Base-by-base conservation (phyloP, 1,140 invertebrate species). In the Neodiprion virginianus region DNA sequence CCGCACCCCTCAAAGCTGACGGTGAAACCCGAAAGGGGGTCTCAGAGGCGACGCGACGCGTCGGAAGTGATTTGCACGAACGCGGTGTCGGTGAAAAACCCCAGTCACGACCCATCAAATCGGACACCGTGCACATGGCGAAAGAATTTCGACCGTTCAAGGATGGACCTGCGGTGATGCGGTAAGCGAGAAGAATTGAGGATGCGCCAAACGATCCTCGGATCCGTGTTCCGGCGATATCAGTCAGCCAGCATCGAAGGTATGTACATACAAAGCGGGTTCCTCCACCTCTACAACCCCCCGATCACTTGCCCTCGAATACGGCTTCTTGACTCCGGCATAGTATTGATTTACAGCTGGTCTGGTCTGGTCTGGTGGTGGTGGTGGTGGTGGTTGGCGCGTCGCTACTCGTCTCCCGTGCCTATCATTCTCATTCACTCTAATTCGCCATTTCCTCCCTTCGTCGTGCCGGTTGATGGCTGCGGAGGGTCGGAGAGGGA, bases 381-480 rank as follows among this genome's bases (percentile, higher is more conserved):
- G 5, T 61, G 53, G 2, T 40, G 28, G 28, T 40, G 28, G 28
- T 40, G 28, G 28, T 40, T 61, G 65, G 71, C 40, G 69, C 47
- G 72, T 76, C 72, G 69, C 67, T 71, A 23, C 66, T 73, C 73
- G 73, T 69, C 67, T 70, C 53, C 76, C 67, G 69, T 67, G 72
- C 75, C 79, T 80, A 79, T 82, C 79, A 77, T 77, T 79, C 77
- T 75, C 79, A 75, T 82, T 82, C 78, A 74, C 77, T 82, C 79
- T 83, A 84, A 84, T 84, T 82, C 77, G 79, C 77, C 74, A 78
- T 79, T 81, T 81, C 77, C 80, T 79, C 74, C 77, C 77, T 80
- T 78, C 77, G 77, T 69, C 71, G 67, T 76, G 76, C 77, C 78
- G 72, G n/a, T 14, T n/a, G 71, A 72, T 53, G 14, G 3, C 21